These are phyloP conservation scores for Mantis religiosa DNA, from an alignment of 2,888 invertebrate species.

Conservation along the genomic window DNA sequence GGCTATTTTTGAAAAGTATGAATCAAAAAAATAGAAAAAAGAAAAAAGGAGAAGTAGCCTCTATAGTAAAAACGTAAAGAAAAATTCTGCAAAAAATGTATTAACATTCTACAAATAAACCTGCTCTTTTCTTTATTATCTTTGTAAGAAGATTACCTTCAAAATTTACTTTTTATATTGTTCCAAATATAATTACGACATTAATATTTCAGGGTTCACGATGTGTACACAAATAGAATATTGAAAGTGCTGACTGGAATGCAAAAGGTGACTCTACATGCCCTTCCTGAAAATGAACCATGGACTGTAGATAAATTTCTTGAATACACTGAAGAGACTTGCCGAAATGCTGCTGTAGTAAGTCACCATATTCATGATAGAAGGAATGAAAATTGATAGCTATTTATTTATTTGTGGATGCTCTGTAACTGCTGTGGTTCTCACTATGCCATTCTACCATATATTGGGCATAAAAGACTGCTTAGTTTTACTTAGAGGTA, in stretches of 20 bases:
- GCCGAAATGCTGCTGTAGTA: slow-evolving; percentile 55
- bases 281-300: slow-evolving; percentile 72
- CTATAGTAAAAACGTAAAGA: too few species aligned
- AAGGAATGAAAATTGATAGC: background rate
- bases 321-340: slow-evolving; percentile 76
- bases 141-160: background rate
- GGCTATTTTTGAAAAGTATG: too few species aligned
- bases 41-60: too few species aligned
- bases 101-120: background rate
- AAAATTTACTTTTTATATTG: background rate
- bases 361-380: slow-evolving; percentile 21
- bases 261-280: slow-evolving; percentile 78
- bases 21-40: too few species aligned
- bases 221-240: slow-evolving; percentile 87
- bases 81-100: too few species aligned
- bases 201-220: slow-evolving; percentile 62
- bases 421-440: too few species aligned
- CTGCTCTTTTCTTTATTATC: background rate
- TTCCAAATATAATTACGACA: background rate
- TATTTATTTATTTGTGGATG: too few species aligned
- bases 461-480: too few species aligned
- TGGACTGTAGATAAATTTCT: slow-evolving; percentile 86
- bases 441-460: too few species aligned
- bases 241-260: slow-evolving; percentile 82
- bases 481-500: too few species aligned